phyloP scores from a whole-genome alignment of 1,140 invertebrate species.

The Dryas iulia region DNA sequence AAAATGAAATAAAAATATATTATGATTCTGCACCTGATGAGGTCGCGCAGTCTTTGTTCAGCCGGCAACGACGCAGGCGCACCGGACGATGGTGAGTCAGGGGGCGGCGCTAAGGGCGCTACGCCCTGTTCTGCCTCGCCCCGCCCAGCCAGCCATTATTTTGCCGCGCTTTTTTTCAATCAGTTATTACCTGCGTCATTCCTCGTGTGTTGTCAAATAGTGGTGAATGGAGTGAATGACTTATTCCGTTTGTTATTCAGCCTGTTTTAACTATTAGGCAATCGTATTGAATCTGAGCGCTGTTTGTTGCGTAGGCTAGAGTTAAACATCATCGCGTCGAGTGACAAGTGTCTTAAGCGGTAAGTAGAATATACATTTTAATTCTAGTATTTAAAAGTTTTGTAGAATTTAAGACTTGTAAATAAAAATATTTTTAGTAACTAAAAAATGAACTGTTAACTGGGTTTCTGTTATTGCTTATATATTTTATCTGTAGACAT shows the following conservation, averaged over 20 bases:
- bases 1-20: slow-evolving; percentile 11
- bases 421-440: background rate
- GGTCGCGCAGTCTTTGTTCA: slow-evolving; percentile 17
- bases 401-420: background rate
- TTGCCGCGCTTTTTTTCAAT: slow-evolving; percentile 74
- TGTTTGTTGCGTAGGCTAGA: background rate
- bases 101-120: slow-evolving; percentile 74
- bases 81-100: slow-evolving; percentile 56
- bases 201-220: slow-evolving; percentile 73
- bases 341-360: background rate
- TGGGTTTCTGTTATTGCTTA: background rate
- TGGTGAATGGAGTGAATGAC: slow-evolving; percentile 56
- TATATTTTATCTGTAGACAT: no score
- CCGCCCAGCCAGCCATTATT: slow-evolving; percentile 71
- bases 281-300: background rate
- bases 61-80: slow-evolving; percentile 43
- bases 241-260: slow-evolving; percentile 25
- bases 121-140: slow-evolving; percentile 69
- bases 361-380: background rate
- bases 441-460: background rate
- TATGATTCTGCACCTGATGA: slow-evolving; percentile 16
- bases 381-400: background rate
- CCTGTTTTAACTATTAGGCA: slow-evolving; percentile 14
- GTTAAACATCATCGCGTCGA: background rate
- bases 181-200: slow-evolving; percentile 58